A percentile compares a stretch with the other conserved stretches of the same genome.
phyloP scores from a whole-genome alignment of 2,113 vertebrate genomes.

The Megatriorchis doriae region DNA sequence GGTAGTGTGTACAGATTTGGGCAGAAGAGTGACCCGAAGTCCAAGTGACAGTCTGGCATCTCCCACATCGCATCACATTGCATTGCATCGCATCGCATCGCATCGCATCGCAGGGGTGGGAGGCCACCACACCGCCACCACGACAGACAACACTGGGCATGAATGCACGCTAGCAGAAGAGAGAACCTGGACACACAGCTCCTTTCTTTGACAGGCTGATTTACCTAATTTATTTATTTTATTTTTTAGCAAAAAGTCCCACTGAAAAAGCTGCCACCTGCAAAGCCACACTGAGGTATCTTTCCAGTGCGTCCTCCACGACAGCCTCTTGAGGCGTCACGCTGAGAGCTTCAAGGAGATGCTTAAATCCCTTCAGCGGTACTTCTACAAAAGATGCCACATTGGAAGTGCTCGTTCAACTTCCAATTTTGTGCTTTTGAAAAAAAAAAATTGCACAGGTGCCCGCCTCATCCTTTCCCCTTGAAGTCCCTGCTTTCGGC shows the following conservation, averaged over 20 bases:
- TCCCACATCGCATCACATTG: not conserved
- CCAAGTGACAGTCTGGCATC: not conserved
- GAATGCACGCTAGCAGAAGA: rapidly evolving
- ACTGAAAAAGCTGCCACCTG: not conserved
- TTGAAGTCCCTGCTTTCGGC: not conserved
- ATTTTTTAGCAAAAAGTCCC: not conserved
- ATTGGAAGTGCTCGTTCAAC: not conserved
- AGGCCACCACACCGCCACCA: not conserved
- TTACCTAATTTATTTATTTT: not conserved
- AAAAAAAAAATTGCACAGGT: not conserved
- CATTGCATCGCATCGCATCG: rapidly evolving
- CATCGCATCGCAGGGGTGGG: not conserved
- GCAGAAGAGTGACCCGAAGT: not conserved
- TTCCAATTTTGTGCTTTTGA: not conserved
- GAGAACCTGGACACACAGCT: not conserved
- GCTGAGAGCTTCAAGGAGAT: not conserved
- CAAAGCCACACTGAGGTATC: not conserved
- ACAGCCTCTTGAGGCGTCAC: not conserved
- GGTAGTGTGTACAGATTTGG: rapidly evolving
- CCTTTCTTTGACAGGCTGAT: not conserved
- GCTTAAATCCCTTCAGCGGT: not conserved
- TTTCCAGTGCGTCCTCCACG: not conserved
- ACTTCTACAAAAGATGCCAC: not conserved
- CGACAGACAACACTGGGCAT: rapidly evolving
- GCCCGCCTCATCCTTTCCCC: not conserved